Evolutionary conservation across 92 coral and sea anemone genomes (phyloP), one percentile per base, ranked within the genome.

Genomic region (Micromussa lordhowensis): DNA sequence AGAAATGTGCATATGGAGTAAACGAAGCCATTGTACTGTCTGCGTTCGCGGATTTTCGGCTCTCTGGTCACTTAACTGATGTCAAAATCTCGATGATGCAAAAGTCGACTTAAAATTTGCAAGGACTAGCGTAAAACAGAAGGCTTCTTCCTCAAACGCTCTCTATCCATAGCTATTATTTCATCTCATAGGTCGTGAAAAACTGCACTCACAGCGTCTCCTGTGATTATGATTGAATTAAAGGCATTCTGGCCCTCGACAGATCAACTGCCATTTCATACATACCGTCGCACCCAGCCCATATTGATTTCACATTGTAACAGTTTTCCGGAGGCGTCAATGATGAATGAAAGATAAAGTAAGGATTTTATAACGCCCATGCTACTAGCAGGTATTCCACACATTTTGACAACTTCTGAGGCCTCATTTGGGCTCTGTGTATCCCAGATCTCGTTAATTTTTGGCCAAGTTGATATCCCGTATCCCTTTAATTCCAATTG

Each of bases 271-370:
- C 44, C 51, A 49, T 36, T 48, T 75, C 8, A 64, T 36, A 35
- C 78, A 73, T 73, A 73, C 78, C 78, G 78, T 44, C 13, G 11
- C 19, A 38, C 49, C 66, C 61, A 66, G 31, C 80, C 55, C 79
- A 72, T 72, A 84, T 72, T 84, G 26, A 84, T 72, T 53, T 72
- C 87, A 84, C 24, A 5, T 8, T 44, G 51, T 44, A 44, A 44
- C 12, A 29, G 51, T 35, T 38, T 80, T 49, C 79, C 68, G 68
- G 79, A 70, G 87, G 87, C 80, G 87, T 32, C n/a, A 79, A 34
- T 72, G 87, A 51, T 83, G 6, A 54, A 34, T 54, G 70, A 84
- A 38, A 28, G 16, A 73, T 73, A 34, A n/a, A 73, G 78, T 19
- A 5, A 24, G 78, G 29, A 73, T 73, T 73, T 73, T 32, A 32